Conservation (phyloP, 2,888 invertebrate species). For the Neoascia interrupta region DNA sequence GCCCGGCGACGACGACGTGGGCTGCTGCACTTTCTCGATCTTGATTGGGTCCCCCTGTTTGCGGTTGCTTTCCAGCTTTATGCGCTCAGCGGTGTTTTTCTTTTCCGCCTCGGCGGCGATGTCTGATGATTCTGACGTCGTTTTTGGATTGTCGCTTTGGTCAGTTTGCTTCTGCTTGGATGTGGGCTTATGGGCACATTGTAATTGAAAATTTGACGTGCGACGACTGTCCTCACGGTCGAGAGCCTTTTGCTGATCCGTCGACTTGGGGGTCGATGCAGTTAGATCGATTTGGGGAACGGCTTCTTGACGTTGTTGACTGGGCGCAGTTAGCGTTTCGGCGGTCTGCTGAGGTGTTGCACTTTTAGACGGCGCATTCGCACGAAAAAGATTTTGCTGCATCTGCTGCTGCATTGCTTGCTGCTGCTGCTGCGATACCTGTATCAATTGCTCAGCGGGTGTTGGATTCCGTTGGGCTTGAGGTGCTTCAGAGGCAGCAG, state of each 20-base stretch:
- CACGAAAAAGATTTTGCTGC: constrained; percentile 12
- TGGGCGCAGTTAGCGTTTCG: not conserved
- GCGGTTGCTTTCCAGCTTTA: constrained; percentile 34
- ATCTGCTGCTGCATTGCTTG: constrained; percentile 7
- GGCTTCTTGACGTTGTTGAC: constrained; percentile 18
- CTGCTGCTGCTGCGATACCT: too few relatives aligned
- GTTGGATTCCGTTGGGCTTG: too few relatives aligned
- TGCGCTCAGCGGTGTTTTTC: constrained; percentile 37
- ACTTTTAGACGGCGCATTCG: not conserved
- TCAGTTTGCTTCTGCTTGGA: constrained; percentile 34
- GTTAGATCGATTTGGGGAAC: constrained; percentile 64
- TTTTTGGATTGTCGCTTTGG: not conserved
- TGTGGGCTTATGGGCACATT: constrained; percentile 37
- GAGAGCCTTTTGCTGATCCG: constrained; percentile 30
- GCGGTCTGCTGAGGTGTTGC: not conserved
- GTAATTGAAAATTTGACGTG: constrained; percentile 59
- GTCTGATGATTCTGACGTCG: constrained; percentile 2
- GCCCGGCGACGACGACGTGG: constrained; percentile 26
- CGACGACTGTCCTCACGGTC: constrained; percentile 58
- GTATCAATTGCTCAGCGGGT: too few relatives aligned
- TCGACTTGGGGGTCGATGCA: constrained; percentile 10
- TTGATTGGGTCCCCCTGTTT: constrained; percentile 56
- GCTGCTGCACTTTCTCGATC: constrained; percentile 44
- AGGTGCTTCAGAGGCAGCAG: too few relatives aligned
- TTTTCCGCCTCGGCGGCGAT: constrained; percentile 31